Evolutionary conservation across 2,888 invertebrate genomes (phyloP).

Genomic region (Dyspetes luteomarginatus): DNA sequence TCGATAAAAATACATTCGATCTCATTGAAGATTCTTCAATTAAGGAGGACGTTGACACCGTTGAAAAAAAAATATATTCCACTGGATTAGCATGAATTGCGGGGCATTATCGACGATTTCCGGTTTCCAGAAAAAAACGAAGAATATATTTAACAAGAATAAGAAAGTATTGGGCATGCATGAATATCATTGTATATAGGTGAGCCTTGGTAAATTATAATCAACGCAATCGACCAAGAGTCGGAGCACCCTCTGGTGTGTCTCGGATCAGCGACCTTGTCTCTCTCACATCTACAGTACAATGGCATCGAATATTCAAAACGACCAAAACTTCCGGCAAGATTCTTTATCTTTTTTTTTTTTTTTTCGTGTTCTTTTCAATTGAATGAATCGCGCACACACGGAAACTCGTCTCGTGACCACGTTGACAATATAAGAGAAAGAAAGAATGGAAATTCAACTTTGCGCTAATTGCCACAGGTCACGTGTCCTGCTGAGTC

Average conservation of each 20-base stretch:
- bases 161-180: constrained; percentile 24
- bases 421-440: not conserved
- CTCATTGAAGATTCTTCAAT: not conserved
- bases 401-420: constrained; percentile 7
- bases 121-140: constrained; percentile 58
- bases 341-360: constrained; percentile 59
- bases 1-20: not conserved
- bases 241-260: not conserved
- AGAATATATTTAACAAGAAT: constrained; percentile 58
- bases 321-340: constrained; percentile 74
- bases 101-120: constrained; percentile 57
- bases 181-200: not conserved
- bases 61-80: constrained; percentile 2
- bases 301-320: constrained; percentile 80
- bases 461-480: constrained; percentile 73
- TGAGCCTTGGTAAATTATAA: constrained; percentile 24
- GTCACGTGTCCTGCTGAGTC: constrained; percentile 37
- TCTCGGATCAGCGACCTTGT: constrained; percentile 78
- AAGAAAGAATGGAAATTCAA: constrained; percentile 68
- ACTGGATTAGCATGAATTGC: constrained; percentile 30
- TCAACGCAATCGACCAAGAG: constrained; percentile 23
- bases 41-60: constrained; percentile 35
- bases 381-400: not conserved
- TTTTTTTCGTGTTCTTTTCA: constrained; percentile 38
- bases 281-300: constrained; percentile 69